Base-by-base conservation (phyloP, 2,888 invertebrate genomes). In the Tinea pellionella region DNA sequence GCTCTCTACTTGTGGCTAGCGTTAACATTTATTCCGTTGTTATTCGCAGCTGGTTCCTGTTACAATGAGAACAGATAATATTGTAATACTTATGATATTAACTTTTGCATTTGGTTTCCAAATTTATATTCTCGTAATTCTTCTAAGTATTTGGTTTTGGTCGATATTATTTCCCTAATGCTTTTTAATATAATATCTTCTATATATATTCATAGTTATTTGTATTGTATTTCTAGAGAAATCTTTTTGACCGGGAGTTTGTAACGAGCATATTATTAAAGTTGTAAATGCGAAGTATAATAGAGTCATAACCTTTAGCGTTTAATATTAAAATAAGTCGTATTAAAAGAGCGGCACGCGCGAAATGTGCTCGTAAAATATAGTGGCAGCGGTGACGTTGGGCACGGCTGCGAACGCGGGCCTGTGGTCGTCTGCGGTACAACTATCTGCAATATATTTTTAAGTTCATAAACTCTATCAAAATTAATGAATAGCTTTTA, bases 251-350 rank as follows among this genome's bases (percentile, higher is more conserved):
- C 15, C 9, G 16, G 47, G 9, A 47, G 47, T 53, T 53, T 4
- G n/a, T 53, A 24, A 24, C 24, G 53, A 53, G 4, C 24, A 32
- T 32, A 15, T 57, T 57, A 57, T 57, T 57, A 57, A 53, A 57
- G 32, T 19, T 16, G 32, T 32, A 57, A 57, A 57, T 32, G 57
- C 32, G 57, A 57, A n/a, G 13, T 57, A 57, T 57, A 57, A 57
- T 57, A 32, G 57, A 57, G 57, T 57, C 57, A 57, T 57, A 57
- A 57, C 57, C 59, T 29, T 59, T 30, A 47, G 47, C 47, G 29
- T 59, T 59, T 59, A 47, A 59, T 59, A 59, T 59, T 59, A 59
- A 59, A 59, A 59, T 59, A 59, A 59, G 59, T 43, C 29, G 59
- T 43, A 42, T 43, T 59, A 59, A 59, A 43, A 47, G 32, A 42